phyloP scores from a whole-genome alignment of 2,888 invertebrate genomes.

The Carcina quercana region DNA sequence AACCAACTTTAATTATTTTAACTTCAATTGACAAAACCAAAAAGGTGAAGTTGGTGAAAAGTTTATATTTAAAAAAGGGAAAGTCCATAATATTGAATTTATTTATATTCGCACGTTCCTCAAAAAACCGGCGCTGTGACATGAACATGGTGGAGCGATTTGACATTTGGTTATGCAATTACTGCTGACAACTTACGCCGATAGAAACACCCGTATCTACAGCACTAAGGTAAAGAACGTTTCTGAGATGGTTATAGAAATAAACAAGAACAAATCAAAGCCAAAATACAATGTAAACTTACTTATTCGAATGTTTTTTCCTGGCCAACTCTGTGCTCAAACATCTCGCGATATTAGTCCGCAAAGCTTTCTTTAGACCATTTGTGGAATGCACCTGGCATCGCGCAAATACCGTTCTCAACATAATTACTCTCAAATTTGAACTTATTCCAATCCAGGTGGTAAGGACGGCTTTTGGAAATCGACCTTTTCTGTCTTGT shows the following conservation, averaged over 20 bases:
- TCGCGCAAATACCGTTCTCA: conserved; percentile 82
- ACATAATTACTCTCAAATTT: conserved; percentile 67
- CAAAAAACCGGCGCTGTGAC: no score
- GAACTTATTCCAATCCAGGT: conserved; percentile 51
- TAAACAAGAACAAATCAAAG: conserved; percentile 4
- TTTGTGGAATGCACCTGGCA: conserved; percentile 76
- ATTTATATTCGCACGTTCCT: no score
- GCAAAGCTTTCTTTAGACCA: conserved; percentile 74
- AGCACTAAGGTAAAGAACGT: conserved; percentile 1
- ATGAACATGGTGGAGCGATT: no score
- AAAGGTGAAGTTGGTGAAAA: no score
- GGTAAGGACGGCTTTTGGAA: conserved; percentile 51
- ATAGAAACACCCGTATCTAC: conserved; percentile 8
- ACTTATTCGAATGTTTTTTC: conserved; percentile 77
- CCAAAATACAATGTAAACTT: conserved; percentile 31
- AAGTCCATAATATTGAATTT: no score
- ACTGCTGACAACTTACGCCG: conserved; percentile 20
- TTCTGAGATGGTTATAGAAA: background rate
- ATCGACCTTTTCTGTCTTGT: conserved; percentile 65
- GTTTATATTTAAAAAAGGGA: no score
- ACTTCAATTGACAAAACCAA: no score
- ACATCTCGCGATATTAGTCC: conserved; percentile 75
- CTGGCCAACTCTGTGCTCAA: conserved; percentile 76
- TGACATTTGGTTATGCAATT: conserved; percentile 72
- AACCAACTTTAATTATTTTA: no score